Percentiles rank a stretch among this genome's conserved stretches.
These are phyloP conservation scores for Sesamia inferens DNA, from an alignment of 2,888 invertebrate species.

Conservation along the genomic window DNA sequence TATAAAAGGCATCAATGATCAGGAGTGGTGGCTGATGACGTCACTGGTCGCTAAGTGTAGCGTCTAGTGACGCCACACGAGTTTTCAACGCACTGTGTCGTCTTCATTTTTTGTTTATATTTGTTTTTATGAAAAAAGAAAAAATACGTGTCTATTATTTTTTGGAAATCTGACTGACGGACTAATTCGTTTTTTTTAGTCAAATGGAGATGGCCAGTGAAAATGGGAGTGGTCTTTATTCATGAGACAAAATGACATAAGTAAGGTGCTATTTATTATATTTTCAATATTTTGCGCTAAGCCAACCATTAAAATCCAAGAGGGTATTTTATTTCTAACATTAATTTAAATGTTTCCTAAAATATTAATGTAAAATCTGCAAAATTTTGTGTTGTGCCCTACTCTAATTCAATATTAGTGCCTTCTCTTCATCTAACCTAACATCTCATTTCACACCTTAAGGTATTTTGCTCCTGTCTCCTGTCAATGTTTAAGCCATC, in stretches of 20 bases:
- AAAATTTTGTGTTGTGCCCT: neutral
- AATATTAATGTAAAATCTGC: neutral
- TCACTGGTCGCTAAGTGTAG: no score
- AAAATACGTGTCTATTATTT: no score
- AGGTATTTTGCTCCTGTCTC: neutral
- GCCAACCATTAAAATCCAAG: neutral
- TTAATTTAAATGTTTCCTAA: neutral
- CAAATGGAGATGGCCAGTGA: no score
- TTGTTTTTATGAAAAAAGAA: no score
- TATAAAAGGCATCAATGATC: no score
- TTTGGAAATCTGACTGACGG: no score
- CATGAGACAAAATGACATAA: neutral
- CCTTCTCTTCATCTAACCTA: neutral
- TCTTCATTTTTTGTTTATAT: no score
- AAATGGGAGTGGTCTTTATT: neutral
- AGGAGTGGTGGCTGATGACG: no score
- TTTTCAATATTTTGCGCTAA: neutral
- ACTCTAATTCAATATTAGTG: neutral
- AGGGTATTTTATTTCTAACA: no score
- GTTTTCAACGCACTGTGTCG: no score
- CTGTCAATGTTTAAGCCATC: neutral
- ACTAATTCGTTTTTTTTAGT: no score
- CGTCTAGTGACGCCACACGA: no score
- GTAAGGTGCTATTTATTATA: neutral
- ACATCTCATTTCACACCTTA: neutral